These are phyloP conservation scores for Eustalomyia histrio DNA, from an alignment of 2,888 invertebrate genomes.

Conservation along the genomic window DNA sequence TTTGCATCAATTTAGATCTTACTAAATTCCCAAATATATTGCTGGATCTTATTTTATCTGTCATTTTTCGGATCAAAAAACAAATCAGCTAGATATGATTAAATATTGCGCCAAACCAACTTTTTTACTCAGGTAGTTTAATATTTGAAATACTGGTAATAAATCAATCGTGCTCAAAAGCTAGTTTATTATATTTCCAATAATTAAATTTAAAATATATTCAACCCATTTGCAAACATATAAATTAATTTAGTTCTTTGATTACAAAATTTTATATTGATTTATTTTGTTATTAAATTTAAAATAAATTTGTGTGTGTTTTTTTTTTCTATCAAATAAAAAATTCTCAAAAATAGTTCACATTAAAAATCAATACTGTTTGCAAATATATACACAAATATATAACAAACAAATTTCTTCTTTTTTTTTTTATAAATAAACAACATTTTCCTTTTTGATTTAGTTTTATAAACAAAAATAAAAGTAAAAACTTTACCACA, in stretches of 20 bases:
- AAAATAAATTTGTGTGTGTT: neutral
- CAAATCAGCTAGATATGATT: too few species aligned
- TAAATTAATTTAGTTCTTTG: neutral
- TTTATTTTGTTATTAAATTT: slow-evolving; percentile 1
- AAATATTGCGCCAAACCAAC: too few species aligned
- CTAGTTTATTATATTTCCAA: too few species aligned
- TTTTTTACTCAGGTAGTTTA: too few species aligned
- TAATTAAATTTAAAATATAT: too few species aligned
- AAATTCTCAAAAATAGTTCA: neutral
- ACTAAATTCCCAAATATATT: too few species aligned
- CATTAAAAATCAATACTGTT: neutral
- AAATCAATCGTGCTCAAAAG: too few species aligned
- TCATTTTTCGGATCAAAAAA: too few species aligned
- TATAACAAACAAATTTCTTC: neutral
- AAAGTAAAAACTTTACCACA: neutral
- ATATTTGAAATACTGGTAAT: too few species aligned
- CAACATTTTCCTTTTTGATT: slow-evolving; percentile 5
- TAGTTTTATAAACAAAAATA: neutral
- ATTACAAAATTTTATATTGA: neutral
- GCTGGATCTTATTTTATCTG: too few species aligned
- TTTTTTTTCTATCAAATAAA: neutral
- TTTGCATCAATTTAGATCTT: too few species aligned
- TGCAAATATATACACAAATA: neutral
- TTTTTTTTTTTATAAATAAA: neutral
- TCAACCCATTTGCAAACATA: too few species aligned